Percentiles rank a stretch among this genome's conserved stretches.
Evolutionary conservation across 1,140 invertebrate species (phyloP).

Genomic region (Formica exsecta): DNA sequence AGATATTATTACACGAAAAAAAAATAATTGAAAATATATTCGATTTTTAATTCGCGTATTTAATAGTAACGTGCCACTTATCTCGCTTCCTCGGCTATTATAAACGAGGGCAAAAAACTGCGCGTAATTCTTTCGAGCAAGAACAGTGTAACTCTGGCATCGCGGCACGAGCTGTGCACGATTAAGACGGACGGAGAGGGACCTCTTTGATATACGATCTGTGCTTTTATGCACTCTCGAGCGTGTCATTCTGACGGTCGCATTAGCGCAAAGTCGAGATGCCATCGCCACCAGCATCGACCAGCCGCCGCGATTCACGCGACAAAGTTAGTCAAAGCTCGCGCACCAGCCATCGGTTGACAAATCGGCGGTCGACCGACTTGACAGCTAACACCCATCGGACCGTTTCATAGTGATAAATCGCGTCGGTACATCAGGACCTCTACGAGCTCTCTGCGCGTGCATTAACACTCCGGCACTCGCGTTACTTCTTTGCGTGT

Average conservation of each 20-base stretch:
- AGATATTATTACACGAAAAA: neutral
- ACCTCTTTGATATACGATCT: slow-evolving; percentile 51
- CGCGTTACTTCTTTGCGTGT: slow-evolving; percentile 47
- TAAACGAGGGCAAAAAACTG: neutral
- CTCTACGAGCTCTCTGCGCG: slow-evolving; percentile 45
- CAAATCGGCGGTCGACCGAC: slow-evolving; percentile 73
- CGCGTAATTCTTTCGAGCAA: neutral
- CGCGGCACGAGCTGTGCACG: slow-evolving; percentile 29
- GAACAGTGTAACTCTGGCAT: neutral
- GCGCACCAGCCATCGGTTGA: slow-evolving; percentile 68
- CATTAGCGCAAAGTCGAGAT: slow-evolving; percentile 71
- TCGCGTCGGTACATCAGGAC: slow-evolving; percentile 65
- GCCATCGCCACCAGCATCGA: slow-evolving; percentile 58
- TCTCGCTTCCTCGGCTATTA: neutral
- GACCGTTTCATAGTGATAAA: slow-evolving; percentile 74
- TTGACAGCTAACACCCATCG: slow-evolving; percentile 77
- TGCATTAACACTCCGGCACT: slow-evolving; percentile 61
- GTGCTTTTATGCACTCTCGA: slow-evolving; percentile 60
- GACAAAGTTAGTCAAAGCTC: slow-evolving; percentile 69
- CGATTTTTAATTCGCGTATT: neutral
- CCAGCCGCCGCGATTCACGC: slow-evolving; percentile 56
- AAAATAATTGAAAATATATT: slow-evolving; percentile 5
- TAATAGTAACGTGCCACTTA: no score
- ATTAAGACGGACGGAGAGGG: slow-evolving; percentile 33
- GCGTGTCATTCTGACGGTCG: slow-evolving; percentile 68